Evolutionary conservation across 2,888 invertebrate species (phyloP).

Genomic region (Ariolimax columbianus): DNA sequence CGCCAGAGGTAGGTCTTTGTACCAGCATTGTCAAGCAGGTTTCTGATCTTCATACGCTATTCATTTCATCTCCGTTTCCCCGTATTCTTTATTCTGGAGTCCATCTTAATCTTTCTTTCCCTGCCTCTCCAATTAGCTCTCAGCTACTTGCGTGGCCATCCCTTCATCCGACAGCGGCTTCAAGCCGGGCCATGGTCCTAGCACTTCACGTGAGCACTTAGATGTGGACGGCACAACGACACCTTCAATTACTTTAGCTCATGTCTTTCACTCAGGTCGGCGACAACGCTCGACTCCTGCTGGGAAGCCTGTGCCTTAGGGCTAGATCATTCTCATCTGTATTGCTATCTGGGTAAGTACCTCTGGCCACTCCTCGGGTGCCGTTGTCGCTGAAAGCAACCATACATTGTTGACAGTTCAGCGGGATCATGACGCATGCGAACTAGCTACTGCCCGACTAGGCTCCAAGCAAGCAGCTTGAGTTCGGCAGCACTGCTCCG

Average conservation of each 20-base stretch:
- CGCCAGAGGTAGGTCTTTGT: slow-evolving; percentile 22
- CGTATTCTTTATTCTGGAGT: neutral
- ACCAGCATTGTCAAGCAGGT: neutral
- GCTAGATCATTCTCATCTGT: slow-evolving; percentile 22
- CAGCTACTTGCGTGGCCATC: neutral
- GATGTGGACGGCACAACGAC: slow-evolving; percentile 27
- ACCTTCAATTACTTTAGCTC: slow-evolving; percentile 36
- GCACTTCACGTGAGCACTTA: slow-evolving; percentile 10
- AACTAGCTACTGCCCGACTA: neutral
- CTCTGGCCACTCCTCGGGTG: neutral
- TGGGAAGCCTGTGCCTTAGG: slow-evolving; percentile 8
- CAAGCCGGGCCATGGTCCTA: neutral
- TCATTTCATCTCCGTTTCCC: neutral
- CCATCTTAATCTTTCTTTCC: slow-evolving; percentile 37
- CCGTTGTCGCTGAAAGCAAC: neutral
- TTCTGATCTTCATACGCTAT: neutral
- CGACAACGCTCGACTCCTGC: slow-evolving; percentile 8
- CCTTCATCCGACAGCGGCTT: neutral
- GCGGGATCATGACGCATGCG: neutral
- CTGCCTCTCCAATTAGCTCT: slow-evolving; percentile 40
- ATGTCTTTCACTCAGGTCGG: neutral
- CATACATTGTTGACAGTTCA: slow-evolving; percentile 7
- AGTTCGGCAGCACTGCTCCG: neutral
- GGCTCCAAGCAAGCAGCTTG: slow-evolving; percentile 27
- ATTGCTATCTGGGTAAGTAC: neutral